Evolutionary conservation across 1,140 invertebrate species (phyloP).

Genomic region (Lepidostoma basale): DNA sequence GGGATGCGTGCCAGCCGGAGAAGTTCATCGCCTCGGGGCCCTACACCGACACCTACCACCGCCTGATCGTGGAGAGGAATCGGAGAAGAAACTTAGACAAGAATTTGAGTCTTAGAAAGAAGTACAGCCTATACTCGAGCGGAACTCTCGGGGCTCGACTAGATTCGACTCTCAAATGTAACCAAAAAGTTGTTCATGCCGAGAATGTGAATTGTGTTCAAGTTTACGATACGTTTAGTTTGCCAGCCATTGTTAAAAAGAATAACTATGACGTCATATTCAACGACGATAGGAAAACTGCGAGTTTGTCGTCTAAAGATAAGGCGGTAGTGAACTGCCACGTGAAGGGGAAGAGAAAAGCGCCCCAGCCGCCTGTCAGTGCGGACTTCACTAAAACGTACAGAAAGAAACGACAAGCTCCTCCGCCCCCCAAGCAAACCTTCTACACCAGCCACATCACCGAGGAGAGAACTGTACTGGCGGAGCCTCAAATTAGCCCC

Average conservation of each 20-base stretch:
- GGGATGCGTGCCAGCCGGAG: constrained; percentile 50
- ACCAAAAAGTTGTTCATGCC: neutral
- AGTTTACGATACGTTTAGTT: constrained; percentile 60
- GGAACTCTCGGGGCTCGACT: constrained; percentile 51
- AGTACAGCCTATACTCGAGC: constrained; percentile 66
- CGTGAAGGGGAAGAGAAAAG: constrained; percentile 76
- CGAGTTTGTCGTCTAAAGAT: constrained; percentile 62
- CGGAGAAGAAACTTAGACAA: constrained; percentile 60
- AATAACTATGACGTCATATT: constrained; percentile 48
- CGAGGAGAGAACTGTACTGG: neutral
- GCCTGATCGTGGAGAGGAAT: constrained; percentile 66
- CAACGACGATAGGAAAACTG: constrained; percentile 57
- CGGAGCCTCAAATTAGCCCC: constrained; percentile 4
- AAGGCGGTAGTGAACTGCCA: constrained; percentile 61
- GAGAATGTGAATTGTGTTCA: constrained; percentile 48
- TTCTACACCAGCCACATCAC: constrained; percentile 19
- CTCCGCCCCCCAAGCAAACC: constrained; percentile 60
- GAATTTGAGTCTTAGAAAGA: constrained; percentile 65
- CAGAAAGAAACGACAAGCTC: constrained; percentile 65
- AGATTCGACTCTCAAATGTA: neutral
- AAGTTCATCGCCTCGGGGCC: constrained; percentile 58
- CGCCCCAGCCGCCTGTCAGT: constrained; percentile 68
- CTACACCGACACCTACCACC: constrained; percentile 66
- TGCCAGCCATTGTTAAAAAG: constrained; percentile 56
- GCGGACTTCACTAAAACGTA: constrained; percentile 51